Conservation (phyloP, 2,113 vertebrate genomes). For the Marmota monax region DNA sequence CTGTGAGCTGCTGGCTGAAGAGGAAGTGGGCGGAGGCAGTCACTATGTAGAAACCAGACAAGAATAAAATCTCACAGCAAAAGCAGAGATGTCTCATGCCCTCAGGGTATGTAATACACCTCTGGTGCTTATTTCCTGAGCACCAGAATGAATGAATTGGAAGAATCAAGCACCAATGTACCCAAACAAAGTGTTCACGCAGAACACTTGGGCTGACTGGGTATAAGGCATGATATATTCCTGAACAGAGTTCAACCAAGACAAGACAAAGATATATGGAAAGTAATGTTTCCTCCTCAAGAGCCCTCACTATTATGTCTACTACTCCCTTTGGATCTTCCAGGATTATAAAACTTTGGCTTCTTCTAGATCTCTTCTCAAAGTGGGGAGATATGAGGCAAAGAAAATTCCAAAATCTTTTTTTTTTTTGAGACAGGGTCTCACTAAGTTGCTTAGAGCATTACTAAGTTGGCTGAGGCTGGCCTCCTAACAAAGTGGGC, state of each 20-base stretch:
- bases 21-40: not conserved
- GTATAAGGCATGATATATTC: not conserved
- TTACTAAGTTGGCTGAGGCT: too few species aligned
- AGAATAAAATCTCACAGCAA: slow-evolving; percentile 70
- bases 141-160: slow-evolving; percentile 45
- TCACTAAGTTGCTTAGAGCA: too few species aligned
- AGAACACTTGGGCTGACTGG: not conserved
- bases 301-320: not conserved
- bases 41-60: not conserved
- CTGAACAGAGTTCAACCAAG: not conserved
- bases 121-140: not conserved
- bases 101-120: slow-evolving; percentile 66
- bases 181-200: slow-evolving; percentile 39
- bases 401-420: slow-evolving; percentile 20
- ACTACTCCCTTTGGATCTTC: not conserved
- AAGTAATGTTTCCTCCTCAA: not conserved
- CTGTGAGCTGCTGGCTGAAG: slow-evolving; percentile 5
- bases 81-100: slow-evolving; percentile 64
- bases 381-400: not conserved
- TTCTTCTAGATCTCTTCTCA: slow-evolving; percentile 48
- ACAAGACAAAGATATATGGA: not conserved
- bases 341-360: slow-evolving; percentile 45
- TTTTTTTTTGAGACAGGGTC: too few species aligned
- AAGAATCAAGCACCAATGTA: slow-evolving; percentile 55
- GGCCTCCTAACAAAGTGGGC: slow-evolving; percentile 10